A percentile compares a stretch with the other conserved stretches of the same genome.
Evolutionary conservation across 2,888 invertebrate species (phyloP).

Genomic region (Hartigia nigra): DNA sequence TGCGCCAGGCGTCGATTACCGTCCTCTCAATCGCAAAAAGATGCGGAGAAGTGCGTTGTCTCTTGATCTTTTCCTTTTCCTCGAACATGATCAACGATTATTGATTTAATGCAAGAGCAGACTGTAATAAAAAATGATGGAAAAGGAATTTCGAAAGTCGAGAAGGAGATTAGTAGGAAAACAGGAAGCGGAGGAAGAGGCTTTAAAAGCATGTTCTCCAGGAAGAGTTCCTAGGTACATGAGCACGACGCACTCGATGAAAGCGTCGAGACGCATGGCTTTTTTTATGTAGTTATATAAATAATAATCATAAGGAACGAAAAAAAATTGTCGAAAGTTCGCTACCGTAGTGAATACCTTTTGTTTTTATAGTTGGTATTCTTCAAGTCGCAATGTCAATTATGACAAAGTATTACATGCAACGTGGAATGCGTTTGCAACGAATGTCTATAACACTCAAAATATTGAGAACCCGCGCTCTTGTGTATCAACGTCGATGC

Average conservation of each 20-base stretch:
- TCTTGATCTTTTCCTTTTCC: constrained; percentile 74
- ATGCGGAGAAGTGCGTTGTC: constrained; percentile 86
- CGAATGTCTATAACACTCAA: background rate
- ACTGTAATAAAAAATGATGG: background rate
- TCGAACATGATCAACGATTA: background rate
- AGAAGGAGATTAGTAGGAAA: background rate
- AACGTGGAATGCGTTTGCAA: background rate
- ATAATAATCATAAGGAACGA: background rate
- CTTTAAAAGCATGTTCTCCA: background rate
- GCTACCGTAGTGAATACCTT: background rate
- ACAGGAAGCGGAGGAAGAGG: background rate
- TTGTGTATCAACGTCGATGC: background rate
- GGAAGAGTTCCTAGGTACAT: background rate
- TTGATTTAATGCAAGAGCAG: background rate
- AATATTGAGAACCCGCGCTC: background rate
- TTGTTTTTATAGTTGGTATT: background rate
- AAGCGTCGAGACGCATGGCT: background rate
- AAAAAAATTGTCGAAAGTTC: background rate
- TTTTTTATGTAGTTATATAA: background rate
- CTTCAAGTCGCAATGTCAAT: background rate
- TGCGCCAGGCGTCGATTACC: constrained; percentile 78
- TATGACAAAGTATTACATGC: background rate
- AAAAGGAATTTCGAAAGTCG: background rate
- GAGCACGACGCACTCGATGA: background rate
- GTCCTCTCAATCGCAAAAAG: constrained; percentile 66